Evolutionary conservation across 2,113 vertebrate genomes (phyloP), one percentile per base, ranked within the genome.

Genomic region (Dipodomys stephensi): DNA sequence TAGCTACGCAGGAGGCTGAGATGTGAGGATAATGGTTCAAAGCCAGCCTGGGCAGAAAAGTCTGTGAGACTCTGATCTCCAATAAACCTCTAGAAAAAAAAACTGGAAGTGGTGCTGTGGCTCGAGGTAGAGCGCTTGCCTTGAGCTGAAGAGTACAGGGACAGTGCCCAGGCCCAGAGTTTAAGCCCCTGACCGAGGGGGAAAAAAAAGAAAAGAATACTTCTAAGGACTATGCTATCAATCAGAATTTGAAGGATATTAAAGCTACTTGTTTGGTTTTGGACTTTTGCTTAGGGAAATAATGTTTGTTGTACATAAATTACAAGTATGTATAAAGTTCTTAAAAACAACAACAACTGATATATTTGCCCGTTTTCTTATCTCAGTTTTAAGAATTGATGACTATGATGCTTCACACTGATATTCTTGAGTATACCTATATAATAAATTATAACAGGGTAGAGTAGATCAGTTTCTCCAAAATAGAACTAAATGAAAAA

Each of bases 181-280:
- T 39, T 39, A 39, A 39, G 39, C 39, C 39, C 39, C 4, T 39
- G 39, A 39, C 39, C 3, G 39, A 39, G 39, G 39, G 39, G 39
- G 39, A 6, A 6, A 39, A 39, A 39, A 39, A 39, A 39, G 35
- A 39, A 68, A 46, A 35, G 25, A 88, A 22, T 69, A 83, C 15
- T 32, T 49, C 53, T 13, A 79, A 46, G 35, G 32, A 76, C 19
- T 39, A 57, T 15, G 87, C 18, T 64, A 62, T 27, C 15, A 35
- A 7, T 68, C 7, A 68, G 65, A 84, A 83, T 86, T 86, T 82
- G 49, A 92, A 83, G 78, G 25, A 83, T 5, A 11, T 65, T 86
- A 44, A 83, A 88, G 44, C 23, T 64, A 28, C 11, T 7, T 18
- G 78, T 91, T 78, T 90, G 35, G 69, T 64, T 84, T 87, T 91